Evolutionary conservation across 2,113 vertebrate genomes (phyloP).

Genomic region (Pitta sordida): DNA sequence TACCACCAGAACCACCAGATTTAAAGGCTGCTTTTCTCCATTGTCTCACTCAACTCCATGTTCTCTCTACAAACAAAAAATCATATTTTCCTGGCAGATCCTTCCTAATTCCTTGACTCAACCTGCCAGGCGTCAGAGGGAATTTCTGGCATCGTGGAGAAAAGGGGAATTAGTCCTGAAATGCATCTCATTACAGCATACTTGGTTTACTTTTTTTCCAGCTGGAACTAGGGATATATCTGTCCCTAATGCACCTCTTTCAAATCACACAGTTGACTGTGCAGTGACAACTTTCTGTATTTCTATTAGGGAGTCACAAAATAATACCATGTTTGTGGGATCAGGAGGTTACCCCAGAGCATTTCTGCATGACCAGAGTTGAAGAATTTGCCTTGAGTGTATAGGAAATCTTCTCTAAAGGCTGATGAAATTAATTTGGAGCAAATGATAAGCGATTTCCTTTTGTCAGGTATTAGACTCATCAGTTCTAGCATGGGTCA

Average conservation of each 20-base stretch:
- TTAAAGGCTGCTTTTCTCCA: neutral
- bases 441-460: neutral
- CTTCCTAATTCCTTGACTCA: neutral
- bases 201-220: neutral
- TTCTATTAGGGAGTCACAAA: neutral
- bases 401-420: neutral
- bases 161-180: neutral
- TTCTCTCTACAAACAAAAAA: neutral
- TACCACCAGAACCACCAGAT: neutral
- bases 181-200: neutral
- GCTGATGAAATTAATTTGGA: neutral
- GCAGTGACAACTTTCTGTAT: neutral
- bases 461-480: neutral
- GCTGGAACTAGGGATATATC: neutral
- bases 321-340: neutral
- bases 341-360: neutral
- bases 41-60: neutral
- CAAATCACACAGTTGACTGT: neutral
- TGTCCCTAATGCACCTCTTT: neutral
- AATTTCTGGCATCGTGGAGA: neutral
- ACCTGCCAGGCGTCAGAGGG: neutral
- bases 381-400: neutral
- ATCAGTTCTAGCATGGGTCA: neutral
- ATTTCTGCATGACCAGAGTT: neutral
- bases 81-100: neutral